Evolutionary conservation across 2,888 invertebrate genomes (phyloP).

Genomic region (Alcis repandata): DNA sequence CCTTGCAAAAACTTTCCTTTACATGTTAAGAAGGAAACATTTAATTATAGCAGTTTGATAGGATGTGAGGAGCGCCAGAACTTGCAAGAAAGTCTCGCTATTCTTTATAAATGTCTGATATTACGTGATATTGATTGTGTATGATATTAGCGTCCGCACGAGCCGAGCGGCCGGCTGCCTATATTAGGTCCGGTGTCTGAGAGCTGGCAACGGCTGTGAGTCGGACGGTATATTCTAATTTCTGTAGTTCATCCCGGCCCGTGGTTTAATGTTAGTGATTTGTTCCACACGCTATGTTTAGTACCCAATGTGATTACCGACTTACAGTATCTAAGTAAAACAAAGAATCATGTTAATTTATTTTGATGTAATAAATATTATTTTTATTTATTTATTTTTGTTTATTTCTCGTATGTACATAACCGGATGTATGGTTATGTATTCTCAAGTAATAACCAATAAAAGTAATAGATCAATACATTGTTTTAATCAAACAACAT

Average conservation of each 20-base stretch:
- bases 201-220: not conserved
- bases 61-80: conserved; percentile 1
- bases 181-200: not conserved
- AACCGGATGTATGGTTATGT: conserved; percentile 49
- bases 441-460: conserved; percentile 44
- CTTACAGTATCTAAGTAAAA: conserved; percentile 59
- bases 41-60: conserved; percentile 7
- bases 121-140: conserved; percentile 28
- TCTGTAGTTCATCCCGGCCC: conserved; percentile 38
- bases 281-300: conserved; percentile 56
- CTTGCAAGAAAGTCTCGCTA: not conserved
- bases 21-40: too few species aligned
- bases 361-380: conserved; percentile 67
- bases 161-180: not conserved
- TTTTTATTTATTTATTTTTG: conserved; percentile 54
- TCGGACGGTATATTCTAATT: too few species aligned
- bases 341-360: conserved; percentile 66
- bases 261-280: conserved; percentile 51
- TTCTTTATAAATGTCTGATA: conserved; percentile 28
- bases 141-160: conserved; percentile 33
- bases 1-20: too few species aligned
- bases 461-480: conserved; percentile 50
- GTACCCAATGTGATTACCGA: conserved; percentile 61
- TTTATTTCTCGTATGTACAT: conserved; percentile 50
- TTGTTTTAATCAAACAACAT: conserved; percentile 32